A percentile compares a stretch with the other conserved stretches of the same genome.
Conservation (phyloP, 2,888 invertebrate species). For the Drosophila paramelanica region DNA sequence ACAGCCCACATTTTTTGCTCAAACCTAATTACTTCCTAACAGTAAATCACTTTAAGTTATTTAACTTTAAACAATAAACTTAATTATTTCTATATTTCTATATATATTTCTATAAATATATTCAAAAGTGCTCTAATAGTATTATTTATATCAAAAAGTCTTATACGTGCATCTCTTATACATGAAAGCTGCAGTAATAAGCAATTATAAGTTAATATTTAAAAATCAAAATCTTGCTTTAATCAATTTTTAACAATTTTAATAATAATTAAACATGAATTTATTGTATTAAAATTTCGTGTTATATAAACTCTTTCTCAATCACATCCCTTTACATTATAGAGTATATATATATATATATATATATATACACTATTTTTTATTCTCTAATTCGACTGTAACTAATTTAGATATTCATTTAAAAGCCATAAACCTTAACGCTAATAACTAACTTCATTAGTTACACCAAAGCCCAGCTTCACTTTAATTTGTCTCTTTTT, state of each 20-base stretch:
- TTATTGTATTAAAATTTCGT: not conserved
- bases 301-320: not conserved
- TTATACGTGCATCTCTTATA: no score
- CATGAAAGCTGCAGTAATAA: no score
- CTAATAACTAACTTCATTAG: constrained; percentile 20
- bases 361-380: not conserved
- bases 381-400: not conserved
- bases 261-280: no score
- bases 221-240: no score
- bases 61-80: not conserved
- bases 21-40: not conserved
- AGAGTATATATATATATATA: not conserved
- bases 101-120: not conserved
- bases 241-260: no score
- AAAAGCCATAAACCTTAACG: not conserved
- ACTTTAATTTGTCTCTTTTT: constrained; percentile 21
- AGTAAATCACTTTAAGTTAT: no score
- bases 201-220: no score
- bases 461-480: constrained; percentile 4
- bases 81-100: not conserved
- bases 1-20: no score
- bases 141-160: no score
- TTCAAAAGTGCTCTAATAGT: not conserved
- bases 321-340: not conserved
- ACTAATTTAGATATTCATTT: constrained; percentile 25